Conservation (phyloP, 2,797 vertebrate species). For the Aplochiton taeniatus region DNA sequence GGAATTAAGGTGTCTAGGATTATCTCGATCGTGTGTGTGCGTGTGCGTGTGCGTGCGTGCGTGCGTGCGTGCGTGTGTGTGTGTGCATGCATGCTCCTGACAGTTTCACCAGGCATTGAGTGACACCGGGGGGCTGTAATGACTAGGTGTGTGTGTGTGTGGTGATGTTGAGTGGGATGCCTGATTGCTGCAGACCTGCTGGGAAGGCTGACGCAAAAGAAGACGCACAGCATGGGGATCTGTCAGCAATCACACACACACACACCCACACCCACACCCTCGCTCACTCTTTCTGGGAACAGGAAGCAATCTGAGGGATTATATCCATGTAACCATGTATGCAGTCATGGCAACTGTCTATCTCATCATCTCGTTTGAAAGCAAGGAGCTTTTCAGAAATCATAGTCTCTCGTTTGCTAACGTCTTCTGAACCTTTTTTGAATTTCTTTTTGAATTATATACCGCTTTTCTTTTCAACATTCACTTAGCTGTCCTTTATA, state of each 20-base stretch:
- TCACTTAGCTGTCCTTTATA: too few species aligned
- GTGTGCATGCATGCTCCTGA: background rate
- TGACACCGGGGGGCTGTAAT: conserved; percentile 15
- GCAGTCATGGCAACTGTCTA: background rate
- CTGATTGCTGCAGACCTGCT: conserved; percentile 11
- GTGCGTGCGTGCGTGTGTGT: conserved; percentile 5
- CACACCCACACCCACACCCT: background rate
- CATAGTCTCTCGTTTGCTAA: too few species aligned
- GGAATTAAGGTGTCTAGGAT: too few species aligned
- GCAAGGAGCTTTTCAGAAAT: too few species aligned
- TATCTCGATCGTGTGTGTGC: background rate
- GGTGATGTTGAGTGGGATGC: conserved; percentile 2
- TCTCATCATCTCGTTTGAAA: background rate
- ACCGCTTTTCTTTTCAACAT: too few species aligned
- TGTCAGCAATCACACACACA: conserved; percentile 12
- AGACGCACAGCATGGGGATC: background rate
- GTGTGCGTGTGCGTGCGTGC: background rate
- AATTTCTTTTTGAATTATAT: too few species aligned
- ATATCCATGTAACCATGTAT: background rate
- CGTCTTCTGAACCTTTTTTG: too few species aligned
- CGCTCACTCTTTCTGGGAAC: conserved; percentile 10
- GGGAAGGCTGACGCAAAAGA: conserved; percentile 7
- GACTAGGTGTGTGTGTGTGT: background rate
- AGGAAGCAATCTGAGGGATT: conserved; percentile 4
- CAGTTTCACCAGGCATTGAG: conserved; percentile 14